Evolutionary conservation across 1,140 invertebrate genomes (phyloP).

Genomic region (Asbolus verrucosus): DNA sequence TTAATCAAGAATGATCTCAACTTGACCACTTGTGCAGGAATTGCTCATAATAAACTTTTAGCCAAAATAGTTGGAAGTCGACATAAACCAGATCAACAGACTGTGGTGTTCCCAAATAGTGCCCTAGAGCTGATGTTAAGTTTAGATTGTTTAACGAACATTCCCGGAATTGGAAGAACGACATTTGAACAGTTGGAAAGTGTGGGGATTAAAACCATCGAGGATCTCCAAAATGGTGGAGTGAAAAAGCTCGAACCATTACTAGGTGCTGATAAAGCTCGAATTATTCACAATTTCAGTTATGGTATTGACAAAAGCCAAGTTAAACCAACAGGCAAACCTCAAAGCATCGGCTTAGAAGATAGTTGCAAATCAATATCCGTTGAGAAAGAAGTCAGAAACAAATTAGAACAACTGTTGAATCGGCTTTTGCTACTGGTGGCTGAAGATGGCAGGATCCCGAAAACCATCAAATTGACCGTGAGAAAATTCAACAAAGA

Average conservation of each 20-base stretch:
- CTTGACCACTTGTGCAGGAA: slow-evolving; percentile 84
- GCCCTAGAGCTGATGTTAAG: slow-evolving; percentile 73
- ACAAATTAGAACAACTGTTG: slow-evolving; percentile 74
- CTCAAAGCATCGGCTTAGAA: slow-evolving; percentile 79
- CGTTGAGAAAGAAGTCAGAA: slow-evolving; percentile 77
- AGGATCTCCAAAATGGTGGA: slow-evolving; percentile 74
- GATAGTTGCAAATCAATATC: slow-evolving; percentile 76
- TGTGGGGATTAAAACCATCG: slow-evolving; percentile 74
- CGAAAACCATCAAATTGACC: slow-evolving; percentile 78
- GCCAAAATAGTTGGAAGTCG: slow-evolving; percentile 80
- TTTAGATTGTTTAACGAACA: slow-evolving; percentile 70
- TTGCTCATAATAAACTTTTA: slow-evolving; percentile 85
- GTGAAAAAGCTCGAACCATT: slow-evolving; percentile 70
- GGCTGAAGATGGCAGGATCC: slow-evolving; percentile 80
- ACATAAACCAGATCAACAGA: slow-evolving; percentile 86
- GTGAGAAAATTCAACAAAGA: slow-evolving; percentile 75
- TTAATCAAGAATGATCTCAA: slow-evolving; percentile 74
- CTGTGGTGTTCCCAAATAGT: slow-evolving; percentile 78
- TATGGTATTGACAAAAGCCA: slow-evolving; percentile 77
- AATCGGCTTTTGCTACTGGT: slow-evolving; percentile 77
- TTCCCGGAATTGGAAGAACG: slow-evolving; percentile 81
- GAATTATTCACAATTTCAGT: slow-evolving; percentile 75
- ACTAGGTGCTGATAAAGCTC: slow-evolving; percentile 76
- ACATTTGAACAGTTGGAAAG: slow-evolving; percentile 73
- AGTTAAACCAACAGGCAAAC: slow-evolving; percentile 78